phyloP scores from a whole-genome alignment of 2,797 vertebrate species.

The Semaprochilodus insignis region DNA sequence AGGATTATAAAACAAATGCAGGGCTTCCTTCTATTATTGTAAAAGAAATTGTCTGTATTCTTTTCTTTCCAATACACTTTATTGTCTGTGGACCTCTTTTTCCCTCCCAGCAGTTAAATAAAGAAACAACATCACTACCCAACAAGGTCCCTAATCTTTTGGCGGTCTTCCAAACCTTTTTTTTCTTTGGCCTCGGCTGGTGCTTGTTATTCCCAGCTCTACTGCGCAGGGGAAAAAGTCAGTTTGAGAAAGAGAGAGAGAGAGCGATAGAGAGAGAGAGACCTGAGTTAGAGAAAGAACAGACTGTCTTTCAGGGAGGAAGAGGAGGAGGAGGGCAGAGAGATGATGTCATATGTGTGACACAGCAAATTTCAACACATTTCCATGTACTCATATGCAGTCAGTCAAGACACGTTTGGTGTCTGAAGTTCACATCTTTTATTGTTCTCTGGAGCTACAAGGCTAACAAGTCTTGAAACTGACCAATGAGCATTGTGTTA shows the following conservation, averaged over 20 bases:
- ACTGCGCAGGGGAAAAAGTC: conserved; percentile 57
- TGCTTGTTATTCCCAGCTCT: conserved; percentile 73
- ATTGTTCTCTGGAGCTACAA: too few relatives aligned
- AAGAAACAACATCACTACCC: conserved; percentile 66
- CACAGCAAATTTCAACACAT: not conserved
- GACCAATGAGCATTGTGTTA: too few relatives aligned
- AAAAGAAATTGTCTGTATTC: conserved; percentile 37
- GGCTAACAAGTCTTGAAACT: too few relatives aligned
- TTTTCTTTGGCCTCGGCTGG: conserved; percentile 63
- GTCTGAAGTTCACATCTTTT: too few relatives aligned
- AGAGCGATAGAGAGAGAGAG: conserved; percentile 57
- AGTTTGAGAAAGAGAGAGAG: conserved; percentile 62
- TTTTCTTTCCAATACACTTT: conserved; percentile 32
- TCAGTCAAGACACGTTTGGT: too few relatives aligned
- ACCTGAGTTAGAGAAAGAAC: conserved; percentile 47
- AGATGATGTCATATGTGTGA: conserved; percentile 6
- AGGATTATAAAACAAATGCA: conserved; percentile 57
- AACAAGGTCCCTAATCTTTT: conserved; percentile 70
- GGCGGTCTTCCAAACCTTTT: conserved; percentile 69
- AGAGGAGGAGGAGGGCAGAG: conserved; percentile 25
- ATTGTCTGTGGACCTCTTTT: conserved; percentile 55
- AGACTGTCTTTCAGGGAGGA: conserved; percentile 29
- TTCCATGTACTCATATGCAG: too few relatives aligned
- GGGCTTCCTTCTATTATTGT: conserved; percentile 60
- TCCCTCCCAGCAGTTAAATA: conserved; percentile 51